These are phyloP conservation scores for Oikopleura vanhoeffeni DNA, from an alignment of 23 tunicate genomes.

Conservation along the genomic window DNA sequence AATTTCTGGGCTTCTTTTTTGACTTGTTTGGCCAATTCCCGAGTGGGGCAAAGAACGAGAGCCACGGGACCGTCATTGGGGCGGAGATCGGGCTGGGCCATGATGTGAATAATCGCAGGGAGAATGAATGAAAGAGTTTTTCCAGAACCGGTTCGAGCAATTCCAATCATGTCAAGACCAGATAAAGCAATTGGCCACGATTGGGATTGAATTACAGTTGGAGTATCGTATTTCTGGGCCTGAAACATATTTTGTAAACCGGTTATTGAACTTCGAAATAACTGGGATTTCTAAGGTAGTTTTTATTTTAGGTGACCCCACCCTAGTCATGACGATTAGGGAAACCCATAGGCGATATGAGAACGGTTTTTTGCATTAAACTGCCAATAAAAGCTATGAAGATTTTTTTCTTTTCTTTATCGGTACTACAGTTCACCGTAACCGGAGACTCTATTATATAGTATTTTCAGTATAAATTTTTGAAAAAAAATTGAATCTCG, in stretches of 20 bases:
- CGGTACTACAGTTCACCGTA: no score
- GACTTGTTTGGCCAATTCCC: slow-evolving; percentile 78
- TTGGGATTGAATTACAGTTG: slow-evolving; percentile 13
- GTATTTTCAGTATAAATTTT: no score
- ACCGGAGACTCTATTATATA: no score
- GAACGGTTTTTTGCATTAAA: no score
- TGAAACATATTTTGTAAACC: slow-evolving; percentile 19
- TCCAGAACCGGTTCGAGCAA: slow-evolving; percentile 12
- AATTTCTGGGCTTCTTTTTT: slow-evolving; percentile 18
- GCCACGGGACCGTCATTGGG: slow-evolving; percentile 17
- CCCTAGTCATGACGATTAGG: neutral
- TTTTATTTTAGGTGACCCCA: neutral
- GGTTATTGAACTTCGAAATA: no score
- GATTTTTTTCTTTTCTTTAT: no score
- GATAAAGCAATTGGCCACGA: slow-evolving; percentile 43
- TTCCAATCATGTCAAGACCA: neutral
- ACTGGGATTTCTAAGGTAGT: neutral
- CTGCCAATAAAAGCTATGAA: no score
- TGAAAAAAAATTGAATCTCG: no score
- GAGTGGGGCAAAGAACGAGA: slow-evolving; percentile 58
- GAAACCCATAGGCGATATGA: neutral
- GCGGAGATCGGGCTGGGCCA: slow-evolving; percentile 14
- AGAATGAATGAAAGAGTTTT: neutral
- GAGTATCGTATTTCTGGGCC: slow-evolving; percentile 32
- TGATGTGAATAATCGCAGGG: slow-evolving; percentile 11